Conservation (phyloP, 37 sponge, comb jelly and placozoan genomes). For the Halisarca cf. caerulea region DNA sequence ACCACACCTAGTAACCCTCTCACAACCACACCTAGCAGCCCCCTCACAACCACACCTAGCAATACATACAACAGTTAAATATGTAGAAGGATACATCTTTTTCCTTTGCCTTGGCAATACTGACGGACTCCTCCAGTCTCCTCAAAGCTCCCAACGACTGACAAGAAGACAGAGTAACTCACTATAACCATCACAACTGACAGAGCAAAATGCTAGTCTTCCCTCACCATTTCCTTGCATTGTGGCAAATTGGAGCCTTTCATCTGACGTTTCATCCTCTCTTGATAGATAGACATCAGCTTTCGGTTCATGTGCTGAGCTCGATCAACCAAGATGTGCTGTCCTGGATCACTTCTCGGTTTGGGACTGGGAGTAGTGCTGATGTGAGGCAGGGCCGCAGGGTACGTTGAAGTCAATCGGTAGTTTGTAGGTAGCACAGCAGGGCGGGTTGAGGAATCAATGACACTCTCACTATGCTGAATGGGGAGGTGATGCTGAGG, state of each 20-base stretch:
- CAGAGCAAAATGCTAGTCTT: background rate
- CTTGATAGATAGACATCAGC: constrained; percentile 78
- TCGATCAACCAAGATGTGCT: background rate
- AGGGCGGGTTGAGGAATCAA: background rate
- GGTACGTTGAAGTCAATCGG: too few relatives aligned
- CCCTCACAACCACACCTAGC: too few relatives aligned
- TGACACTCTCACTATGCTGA: background rate
- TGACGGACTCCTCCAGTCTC: constrained; percentile 67
- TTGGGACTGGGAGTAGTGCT: too few relatives aligned
- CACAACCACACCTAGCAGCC: too few relatives aligned
- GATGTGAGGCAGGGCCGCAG: too few relatives aligned
- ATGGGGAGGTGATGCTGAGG: background rate
- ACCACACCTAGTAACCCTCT: too few relatives aligned
- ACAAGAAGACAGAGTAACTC: background rate
- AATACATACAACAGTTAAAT: too few relatives aligned
- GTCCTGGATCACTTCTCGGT: too few relatives aligned
- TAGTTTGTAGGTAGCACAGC: too few relatives aligned
- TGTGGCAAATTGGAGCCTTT: background rate
- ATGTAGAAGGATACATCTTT: constrained; percentile 70
- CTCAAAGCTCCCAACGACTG: constrained; percentile 59
- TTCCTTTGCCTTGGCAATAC: constrained; percentile 70
- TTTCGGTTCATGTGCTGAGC: background rate
- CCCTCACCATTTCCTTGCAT: constrained; percentile 3
- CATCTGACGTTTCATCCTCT: constrained; percentile 30
- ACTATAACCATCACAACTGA: background rate